Base-by-base conservation (phyloP, 2,888 invertebrate genomes). In the Branchellion lobata region DNA sequence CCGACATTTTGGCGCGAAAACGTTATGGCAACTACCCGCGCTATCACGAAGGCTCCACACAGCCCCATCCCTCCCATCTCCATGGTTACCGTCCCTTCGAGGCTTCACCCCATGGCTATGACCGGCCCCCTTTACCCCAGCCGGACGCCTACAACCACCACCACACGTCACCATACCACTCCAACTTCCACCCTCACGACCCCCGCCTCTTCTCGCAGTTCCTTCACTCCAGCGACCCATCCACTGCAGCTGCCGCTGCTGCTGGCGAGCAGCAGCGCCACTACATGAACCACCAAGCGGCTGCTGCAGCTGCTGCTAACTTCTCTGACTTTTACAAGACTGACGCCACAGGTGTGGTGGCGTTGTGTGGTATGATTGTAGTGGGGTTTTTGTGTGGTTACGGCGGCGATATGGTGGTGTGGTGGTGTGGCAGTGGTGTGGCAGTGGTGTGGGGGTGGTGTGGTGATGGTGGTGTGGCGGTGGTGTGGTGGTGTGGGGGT, bases 81-180 rank as follows among this genome's bases (percentile, higher is more conserved):
- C 61, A 77, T 36, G 57, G 57, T 36, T 53, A 77, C 61, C 31
- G 77, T 24, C 77, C 77, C 27, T 77, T 77, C 36, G 77, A 77
- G 11, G 53, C 61, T 3, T 77, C 77, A 24, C 61, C 61, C 8
- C 65, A 77, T 21, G 75, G 53, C 27, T 75, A 75, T 18, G 77
- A 77, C 36, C n/a, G 77, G 24, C 77, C 77, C 5, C 61, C 61
- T 8, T 5, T 18, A 5, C 61, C 61, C 11, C 69, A 69, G 21
- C 8, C 73, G 3, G 77, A 77, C 0, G 21, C 27, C 27, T 53
- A 29, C n/a, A 3, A 33, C 69, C 69, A 3, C 33, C 29, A 31
- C 21, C 77, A 57, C 40, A n/a, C 61, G 1, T 57, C 77, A 21
- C 5, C 69, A 3, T 69, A 69, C 69, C 57, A 77, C 65, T 65